phyloP scores from a whole-genome alignment of 2,888 invertebrate genomes.

The Ornithoptera alexandrae region DNA sequence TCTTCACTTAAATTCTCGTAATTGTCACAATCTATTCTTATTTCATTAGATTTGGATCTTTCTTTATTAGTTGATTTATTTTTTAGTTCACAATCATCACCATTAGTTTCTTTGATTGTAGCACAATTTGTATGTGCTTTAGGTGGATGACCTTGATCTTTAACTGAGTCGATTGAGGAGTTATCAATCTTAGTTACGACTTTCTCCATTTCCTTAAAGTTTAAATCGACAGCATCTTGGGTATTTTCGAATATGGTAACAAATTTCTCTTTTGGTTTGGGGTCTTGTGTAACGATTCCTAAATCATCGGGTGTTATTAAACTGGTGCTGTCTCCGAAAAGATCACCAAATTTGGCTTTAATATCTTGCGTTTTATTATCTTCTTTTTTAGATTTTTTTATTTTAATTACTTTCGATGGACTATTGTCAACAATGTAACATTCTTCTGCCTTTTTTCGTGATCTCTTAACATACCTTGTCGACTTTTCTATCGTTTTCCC shows the following conservation, averaged over 20 bases:
- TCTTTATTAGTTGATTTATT: slow-evolving; percentile 1
- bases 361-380: slow-evolving; percentile 32
- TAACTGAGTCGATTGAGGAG: not conserved
- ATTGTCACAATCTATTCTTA: not conserved
- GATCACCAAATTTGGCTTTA: slow-evolving; percentile 54
- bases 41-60: slow-evolving; percentile 7
- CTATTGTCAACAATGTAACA: slow-evolving; percentile 32
- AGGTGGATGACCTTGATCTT: not conserved
- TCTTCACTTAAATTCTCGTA: slow-evolving; percentile 32
- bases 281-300: slow-evolving; percentile 43
- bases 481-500: slow-evolving; percentile 26
- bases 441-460: slow-evolving; percentile 43
- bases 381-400: slow-evolving; percentile 34
- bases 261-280: slow-evolving; percentile 40
- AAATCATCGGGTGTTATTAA: slow-evolving; percentile 70
- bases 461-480: slow-evolving; percentile 38
- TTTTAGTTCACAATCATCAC: slow-evolving; percentile 19
- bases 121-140: not conserved
- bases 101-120: slow-evolving; percentile 2
- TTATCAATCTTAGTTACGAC: slow-evolving; percentile 2
- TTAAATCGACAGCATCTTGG: slow-evolving; percentile 55
- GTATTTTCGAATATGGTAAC: slow-evolving; percentile 58
- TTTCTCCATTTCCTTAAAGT: slow-evolving; percentile 34
- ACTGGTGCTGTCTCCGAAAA: slow-evolving; percentile 70
- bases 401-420: slow-evolving; percentile 39